Evolutionary conservation across 2,797 vertebrate genomes (phyloP), one percentile per base, ranked within the genome.

Genomic region (Microctenopoma stevenorrisi): DNA sequence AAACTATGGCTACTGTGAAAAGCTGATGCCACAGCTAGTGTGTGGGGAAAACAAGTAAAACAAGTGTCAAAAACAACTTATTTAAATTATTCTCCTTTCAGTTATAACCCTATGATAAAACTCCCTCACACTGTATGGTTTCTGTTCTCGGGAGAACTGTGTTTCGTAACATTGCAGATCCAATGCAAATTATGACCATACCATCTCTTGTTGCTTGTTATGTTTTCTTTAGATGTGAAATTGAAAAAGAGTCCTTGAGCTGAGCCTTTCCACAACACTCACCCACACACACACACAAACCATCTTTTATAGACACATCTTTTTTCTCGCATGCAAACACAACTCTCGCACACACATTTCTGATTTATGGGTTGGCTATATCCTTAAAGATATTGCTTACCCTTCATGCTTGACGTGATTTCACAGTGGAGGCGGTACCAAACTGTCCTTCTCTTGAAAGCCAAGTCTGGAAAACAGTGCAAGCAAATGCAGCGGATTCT

Each of bases 351-450:
- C 52, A 47, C 50, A 16, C 52, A 47, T 51, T 79, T 78, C 64
- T 76, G 76, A 86, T 25, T 18, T 78, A 72, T 74, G 54, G 88
- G 48, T 66, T 35, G 73, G 72, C 58, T 71, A 37, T 77, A 50
- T 77, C 78, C 75, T 70, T 43, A 16, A 66, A 74, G 57, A 76
- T 81, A 81, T 86, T 87, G 83, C 89, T 88, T 88, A 87, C 84
- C 87, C 84, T 88, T 91, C 83, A 91, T 77, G 84, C 76, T 82
- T 82, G 86, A 89, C 60, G 49, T 87, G 78, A 84, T 78, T 87
- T 77, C 79, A 68, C 66, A 84, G 76, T 72, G 73, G 83, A 87
- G 83, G 86, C 81, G 79, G 81, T 80, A 61, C 64, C 40, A n/a
- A 80, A 73, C 79, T 81, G 81, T 86, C 82, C 63, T 74, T 79